phyloP scores from a whole-genome alignment of 2,797 vertebrate species.

The Anomalospiza imberbis region DNA sequence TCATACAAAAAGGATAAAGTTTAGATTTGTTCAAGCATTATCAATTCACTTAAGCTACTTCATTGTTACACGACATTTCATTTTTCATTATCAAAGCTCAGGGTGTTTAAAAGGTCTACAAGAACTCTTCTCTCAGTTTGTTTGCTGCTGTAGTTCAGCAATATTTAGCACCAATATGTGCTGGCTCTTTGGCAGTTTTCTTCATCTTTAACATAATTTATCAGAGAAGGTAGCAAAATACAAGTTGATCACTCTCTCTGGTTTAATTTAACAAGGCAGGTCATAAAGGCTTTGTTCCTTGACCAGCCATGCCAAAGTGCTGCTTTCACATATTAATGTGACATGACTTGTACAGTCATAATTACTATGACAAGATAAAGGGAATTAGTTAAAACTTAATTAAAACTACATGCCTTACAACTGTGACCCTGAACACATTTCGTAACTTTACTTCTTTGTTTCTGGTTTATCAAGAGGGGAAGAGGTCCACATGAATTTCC shows the following conservation, averaged over 20 bases:
- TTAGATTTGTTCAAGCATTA: not conserved
- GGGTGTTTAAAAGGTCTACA: not conserved
- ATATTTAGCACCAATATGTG: not conserved
- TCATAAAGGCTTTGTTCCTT: slow-evolving; percentile 61
- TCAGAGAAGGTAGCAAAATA: slow-evolving; percentile 55
- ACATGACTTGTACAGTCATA: slow-evolving; percentile 65
- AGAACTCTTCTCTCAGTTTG: not conserved
- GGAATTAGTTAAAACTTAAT: slow-evolving; percentile 77
- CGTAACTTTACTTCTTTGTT: slow-evolving; percentile 55
- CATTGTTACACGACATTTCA: not conserved
- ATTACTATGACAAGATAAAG: slow-evolving; percentile 73
- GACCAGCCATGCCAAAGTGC: slow-evolving; percentile 54
- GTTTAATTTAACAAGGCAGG: slow-evolving; percentile 68
- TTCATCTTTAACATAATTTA: slow-evolving; percentile 65
- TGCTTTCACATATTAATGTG: slow-evolving; percentile 69
- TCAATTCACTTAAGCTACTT: not conserved
- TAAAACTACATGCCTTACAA: slow-evolving; percentile 67
- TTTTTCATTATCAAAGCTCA: slow-evolving; percentile 11
- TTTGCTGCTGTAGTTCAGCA: slow-evolving; percentile 6
- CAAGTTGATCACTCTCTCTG: slow-evolving; percentile 53
- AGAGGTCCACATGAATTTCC: slow-evolving; percentile 3
- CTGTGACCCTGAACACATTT: slow-evolving; percentile 40
- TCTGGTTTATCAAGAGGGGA: slow-evolving; percentile 28
- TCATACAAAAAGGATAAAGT: not conserved
- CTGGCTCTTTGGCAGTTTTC: slow-evolving; percentile 34